Conservation (phyloP, 2,797 vertebrate species). For the Pampus argenteus region DNA sequence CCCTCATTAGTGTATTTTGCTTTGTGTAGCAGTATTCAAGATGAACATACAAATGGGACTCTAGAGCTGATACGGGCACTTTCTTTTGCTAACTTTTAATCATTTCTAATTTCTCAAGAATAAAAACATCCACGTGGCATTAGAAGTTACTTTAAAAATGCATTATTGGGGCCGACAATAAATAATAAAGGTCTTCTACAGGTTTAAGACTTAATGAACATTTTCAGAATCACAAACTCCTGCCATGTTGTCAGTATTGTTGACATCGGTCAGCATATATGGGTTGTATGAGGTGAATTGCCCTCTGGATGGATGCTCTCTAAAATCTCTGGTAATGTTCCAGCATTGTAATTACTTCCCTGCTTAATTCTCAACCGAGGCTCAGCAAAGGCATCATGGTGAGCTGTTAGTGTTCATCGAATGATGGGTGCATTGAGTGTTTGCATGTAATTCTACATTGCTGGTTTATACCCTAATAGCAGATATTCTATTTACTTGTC, state of each 20-base stretch:
- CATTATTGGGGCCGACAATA: not conserved
- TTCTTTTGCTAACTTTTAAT: not conserved
- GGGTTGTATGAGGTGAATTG: conserved; percentile 42
- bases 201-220: conserved; percentile 20
- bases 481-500: not conserved
- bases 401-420: conserved; percentile 16
- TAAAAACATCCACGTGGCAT: not conserved
- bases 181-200: not conserved
- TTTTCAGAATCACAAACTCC: conserved; percentile 10
- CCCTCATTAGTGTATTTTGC: conserved; percentile 54
- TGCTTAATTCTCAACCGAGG: conserved; percentile 28
- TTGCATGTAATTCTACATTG: conserved; percentile 1
- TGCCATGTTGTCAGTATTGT: conserved; percentile 31
- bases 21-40: conserved; percentile 38
- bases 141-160: not conserved
- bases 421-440: not conserved
- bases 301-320: conserved; percentile 25
- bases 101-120: not conserved
- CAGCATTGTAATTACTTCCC: conserved; percentile 44
- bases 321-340: conserved; percentile 26
- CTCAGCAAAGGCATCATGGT: conserved; percentile 2
- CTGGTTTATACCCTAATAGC: not conserved
- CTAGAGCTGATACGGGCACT: not conserved
- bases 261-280: conserved; percentile 5
- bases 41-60: conserved; percentile 23